Percentiles rank a stretch among this genome's conserved stretches.
Conservation (phyloP, 2,113 vertebrate species). For the Hippocampus zosterae region DNA sequence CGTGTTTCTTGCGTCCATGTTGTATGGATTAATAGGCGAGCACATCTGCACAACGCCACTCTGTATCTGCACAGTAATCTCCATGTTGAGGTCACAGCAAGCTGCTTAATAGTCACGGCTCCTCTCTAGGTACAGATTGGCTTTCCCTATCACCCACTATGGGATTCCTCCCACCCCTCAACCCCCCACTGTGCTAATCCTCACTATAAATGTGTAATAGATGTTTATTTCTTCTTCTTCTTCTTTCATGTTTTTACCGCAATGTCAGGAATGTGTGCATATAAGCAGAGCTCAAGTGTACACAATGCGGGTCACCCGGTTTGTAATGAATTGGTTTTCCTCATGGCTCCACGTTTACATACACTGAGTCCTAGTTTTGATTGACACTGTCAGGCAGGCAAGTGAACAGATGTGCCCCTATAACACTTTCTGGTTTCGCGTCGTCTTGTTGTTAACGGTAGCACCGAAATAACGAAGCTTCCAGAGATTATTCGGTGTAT, state of each 20-base stretch:
- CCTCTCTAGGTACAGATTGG: constrained; percentile 35
- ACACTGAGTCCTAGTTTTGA: not conserved
- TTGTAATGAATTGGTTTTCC: not conserved
- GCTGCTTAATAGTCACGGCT: constrained; percentile 51
- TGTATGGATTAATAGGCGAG: constrained; percentile 35
- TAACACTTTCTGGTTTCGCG: no score
- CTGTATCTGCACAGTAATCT: constrained; percentile 40
- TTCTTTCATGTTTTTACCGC: constrained; percentile 21
- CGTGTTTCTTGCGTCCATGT: constrained; percentile 5
- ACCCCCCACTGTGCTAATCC: constrained; percentile 29
- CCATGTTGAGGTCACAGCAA: constrained; percentile 45
- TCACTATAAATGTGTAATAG: constrained; percentile 18
- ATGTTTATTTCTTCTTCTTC: not conserved
- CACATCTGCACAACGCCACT: constrained; percentile 6
- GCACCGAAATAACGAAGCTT: no score
- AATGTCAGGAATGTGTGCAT: constrained; percentile 17
- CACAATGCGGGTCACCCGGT: not conserved
- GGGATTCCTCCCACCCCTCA: not conserved
- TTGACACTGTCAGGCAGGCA: no score
- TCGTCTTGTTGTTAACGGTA: no score
- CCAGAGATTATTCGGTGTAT: no score
- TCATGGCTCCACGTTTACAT: not conserved
- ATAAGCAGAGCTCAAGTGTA: not conserved
- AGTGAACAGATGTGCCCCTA: no score
- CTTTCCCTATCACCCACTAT: constrained; percentile 28